Percentiles rank a stretch among this genome's conserved stretches.
These are phyloP conservation scores for Haliclystus octoradiatus DNA, from an alignment of 30 jellyfish, hydroid and myxozoan species.

Conservation along the genomic window DNA sequence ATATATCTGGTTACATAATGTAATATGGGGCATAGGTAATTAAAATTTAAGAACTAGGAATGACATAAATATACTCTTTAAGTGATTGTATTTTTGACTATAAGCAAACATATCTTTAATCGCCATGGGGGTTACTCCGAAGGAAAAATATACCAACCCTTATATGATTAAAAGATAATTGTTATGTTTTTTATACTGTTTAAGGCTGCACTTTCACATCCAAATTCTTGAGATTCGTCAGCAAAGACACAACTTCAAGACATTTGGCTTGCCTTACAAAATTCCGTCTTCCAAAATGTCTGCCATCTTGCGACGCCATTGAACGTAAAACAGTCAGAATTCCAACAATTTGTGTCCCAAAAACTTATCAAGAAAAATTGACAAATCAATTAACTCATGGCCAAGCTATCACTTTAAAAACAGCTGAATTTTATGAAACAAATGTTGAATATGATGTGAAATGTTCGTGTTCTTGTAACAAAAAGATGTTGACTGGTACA, in stretches of 20 bases:
- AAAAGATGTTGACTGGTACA: not conserved
- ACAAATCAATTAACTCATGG: not conserved
- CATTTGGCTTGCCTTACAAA: not conserved
- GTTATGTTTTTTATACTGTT: not conserved
- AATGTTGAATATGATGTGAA: not conserved
- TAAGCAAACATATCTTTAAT: no score
- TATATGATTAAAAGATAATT: no score
- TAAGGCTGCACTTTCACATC: not conserved
- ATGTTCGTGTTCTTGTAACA: not conserved
- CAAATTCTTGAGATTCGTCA: not conserved
- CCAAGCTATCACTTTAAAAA: not conserved
- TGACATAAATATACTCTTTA: no score
- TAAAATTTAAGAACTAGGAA: no score
- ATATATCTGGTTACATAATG: no score
- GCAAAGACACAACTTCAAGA: not conserved
- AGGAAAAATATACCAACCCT: no score
- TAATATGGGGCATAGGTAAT: no score
- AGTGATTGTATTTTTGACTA: no score
- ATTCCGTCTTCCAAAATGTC: not conserved
- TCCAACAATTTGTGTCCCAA: not conserved
- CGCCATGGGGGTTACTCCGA: no score
- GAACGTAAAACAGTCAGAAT: not conserved
- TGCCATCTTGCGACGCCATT: not conserved
- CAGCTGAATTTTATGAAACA: not conserved
- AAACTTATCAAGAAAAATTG: not conserved